A percentile compares a stretch with the other conserved stretches of the same genome.
Evolutionary conservation across 1,140 invertebrate genomes (phyloP).

Genomic region (Cataglyphis hispanica): DNA sequence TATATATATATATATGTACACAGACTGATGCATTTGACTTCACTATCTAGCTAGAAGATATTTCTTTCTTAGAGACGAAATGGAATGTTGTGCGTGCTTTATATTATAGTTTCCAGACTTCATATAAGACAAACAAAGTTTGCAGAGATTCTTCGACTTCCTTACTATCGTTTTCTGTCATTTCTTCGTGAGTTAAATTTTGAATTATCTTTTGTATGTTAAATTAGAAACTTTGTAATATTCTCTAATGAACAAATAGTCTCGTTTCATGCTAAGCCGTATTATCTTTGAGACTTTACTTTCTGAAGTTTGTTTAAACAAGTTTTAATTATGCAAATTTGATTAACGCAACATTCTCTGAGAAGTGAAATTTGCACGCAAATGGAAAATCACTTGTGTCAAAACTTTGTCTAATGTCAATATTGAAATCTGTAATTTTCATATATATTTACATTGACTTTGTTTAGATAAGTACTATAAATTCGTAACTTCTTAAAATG

Average conservation of each 20-base stretch:
- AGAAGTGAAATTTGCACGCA: constrained; percentile 28
- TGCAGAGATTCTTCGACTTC: constrained; percentile 21
- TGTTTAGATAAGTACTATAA: background rate
- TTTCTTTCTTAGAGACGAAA: constrained; percentile 3
- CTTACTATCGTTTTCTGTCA: constrained; percentile 26
- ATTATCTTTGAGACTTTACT: constrained; percentile 39
- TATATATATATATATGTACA: background rate
- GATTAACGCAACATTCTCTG: constrained; percentile 18
- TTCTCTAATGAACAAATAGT: constrained; percentile 54
- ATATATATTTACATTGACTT: constrained; percentile 4
- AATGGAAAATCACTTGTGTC: constrained; percentile 17
- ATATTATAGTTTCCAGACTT: background rate
- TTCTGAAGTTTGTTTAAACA: constrained; percentile 13
- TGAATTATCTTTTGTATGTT: background rate
- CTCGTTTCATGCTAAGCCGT: constrained; percentile 13
- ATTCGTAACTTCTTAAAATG: background rate
- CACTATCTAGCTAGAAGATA: background rate
- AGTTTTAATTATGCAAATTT: constrained; percentile 52
- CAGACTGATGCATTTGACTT: background rate
- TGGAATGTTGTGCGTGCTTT: constrained; percentile 24
- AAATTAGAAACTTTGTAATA: constrained; percentile 15
- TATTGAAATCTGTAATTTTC: constrained; percentile 2
- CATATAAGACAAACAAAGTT: constrained; percentile 18
- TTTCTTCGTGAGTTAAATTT: background rate
- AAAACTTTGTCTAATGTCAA: constrained; percentile 22